phyloP scores from a whole-genome alignment of 2,797 vertebrate species.

The Botia kubotai region DNA sequence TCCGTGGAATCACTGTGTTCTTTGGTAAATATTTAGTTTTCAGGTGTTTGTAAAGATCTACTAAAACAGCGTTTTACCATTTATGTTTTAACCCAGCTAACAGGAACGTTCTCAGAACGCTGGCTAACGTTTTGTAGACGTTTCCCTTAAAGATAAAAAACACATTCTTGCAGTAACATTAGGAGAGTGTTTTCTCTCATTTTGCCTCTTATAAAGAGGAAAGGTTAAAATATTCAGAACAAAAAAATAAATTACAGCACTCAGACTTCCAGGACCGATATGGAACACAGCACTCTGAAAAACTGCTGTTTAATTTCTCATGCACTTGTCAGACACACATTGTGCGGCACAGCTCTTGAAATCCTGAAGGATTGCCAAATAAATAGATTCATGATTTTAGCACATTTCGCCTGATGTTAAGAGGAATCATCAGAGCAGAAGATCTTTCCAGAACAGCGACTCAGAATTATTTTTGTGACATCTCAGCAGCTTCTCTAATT shows the following conservation, averaged over 20 bases:
- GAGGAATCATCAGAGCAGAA: conserved; percentile 37
- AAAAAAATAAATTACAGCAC: not conserved
- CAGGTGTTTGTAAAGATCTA: not conserved
- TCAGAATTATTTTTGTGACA: conserved; percentile 39
- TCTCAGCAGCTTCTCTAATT: conserved; percentile 17
- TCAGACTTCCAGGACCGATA: conserved; percentile 9
- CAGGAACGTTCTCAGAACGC: no score
- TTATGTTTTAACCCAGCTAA: no score
- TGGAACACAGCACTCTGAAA: conserved; percentile 5
- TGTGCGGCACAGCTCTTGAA: conserved; percentile 20
- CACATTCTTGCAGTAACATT: no score
- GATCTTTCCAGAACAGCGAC: conserved; percentile 37
- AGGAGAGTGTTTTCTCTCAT: not conserved
- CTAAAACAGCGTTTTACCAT: no score
- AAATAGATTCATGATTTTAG: conserved; percentile 42
- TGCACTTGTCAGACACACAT: not conserved
- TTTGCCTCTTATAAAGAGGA: not conserved
- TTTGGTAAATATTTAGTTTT: not conserved
- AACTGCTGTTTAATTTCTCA: conserved; percentile 19
- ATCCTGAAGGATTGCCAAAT: conserved; percentile 26
- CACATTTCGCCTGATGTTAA: conserved; percentile 32
- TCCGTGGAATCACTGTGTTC: not conserved
- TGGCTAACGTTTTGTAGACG: no score
- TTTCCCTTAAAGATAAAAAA: no score
- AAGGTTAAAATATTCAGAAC: not conserved